Percentiles rank a stretch among this genome's conserved stretches.
Evolutionary conservation across 1,140 invertebrate genomes (phyloP).

Genomic region (Lasaia peninsularis): DNA sequence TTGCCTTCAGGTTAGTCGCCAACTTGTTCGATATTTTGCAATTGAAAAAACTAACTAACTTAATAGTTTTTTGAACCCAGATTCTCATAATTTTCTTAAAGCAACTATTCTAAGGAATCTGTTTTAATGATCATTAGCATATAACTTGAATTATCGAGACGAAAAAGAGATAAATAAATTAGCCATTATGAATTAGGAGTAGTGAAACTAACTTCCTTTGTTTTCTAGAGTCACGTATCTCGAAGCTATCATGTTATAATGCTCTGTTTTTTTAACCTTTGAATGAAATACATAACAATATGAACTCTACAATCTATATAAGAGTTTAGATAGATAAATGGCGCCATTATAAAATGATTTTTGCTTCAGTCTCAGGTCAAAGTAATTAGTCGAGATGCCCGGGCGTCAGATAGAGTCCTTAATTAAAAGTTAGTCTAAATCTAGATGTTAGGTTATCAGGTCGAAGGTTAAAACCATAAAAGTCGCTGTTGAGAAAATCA

Average conservation of each 20-base stretch:
- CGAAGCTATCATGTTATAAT: neutral
- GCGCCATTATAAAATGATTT: neutral
- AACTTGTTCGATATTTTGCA: no score
- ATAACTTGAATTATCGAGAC: no score
- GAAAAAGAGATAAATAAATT: no score
- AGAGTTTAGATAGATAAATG: neutral
- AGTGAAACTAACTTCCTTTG: no score
- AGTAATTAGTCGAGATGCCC: neutral
- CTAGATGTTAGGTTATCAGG: slow-evolving; percentile 25
- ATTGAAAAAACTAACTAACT: no score
- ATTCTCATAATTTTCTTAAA: no score
- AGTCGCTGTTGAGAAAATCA: slow-evolving; percentile 41
- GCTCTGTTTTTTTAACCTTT: neutral
- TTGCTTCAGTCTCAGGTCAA: neutral
- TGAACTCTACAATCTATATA: neutral
- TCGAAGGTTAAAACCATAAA: slow-evolving; percentile 32
- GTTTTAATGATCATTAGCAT: no score
- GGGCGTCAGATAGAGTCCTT: neutral
- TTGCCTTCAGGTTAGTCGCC: no score
- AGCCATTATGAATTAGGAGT: no score
- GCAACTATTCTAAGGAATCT: no score
- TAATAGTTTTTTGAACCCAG: no score
- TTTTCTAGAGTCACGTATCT: no score
- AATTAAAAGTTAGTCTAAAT: slow-evolving; percentile 1
- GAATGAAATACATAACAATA: neutral